A percentile compares a stretch with the other conserved stretches of the same genome.
phyloP scores from a whole-genome alignment of 2,888 invertebrate genomes.

The Nephrocerus scutellatus region DNA sequence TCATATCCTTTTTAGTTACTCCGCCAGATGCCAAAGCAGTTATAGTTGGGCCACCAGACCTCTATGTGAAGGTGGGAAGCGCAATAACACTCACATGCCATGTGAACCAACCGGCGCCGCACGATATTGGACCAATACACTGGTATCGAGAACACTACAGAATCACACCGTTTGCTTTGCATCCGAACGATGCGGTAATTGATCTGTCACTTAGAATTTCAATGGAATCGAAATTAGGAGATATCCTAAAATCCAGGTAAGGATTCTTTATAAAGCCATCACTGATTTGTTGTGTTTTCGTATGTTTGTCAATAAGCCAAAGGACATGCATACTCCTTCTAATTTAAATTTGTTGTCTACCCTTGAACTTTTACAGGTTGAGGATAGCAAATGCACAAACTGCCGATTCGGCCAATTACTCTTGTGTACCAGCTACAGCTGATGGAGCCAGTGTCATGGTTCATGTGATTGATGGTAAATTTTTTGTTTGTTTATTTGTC shows the following conservation, averaged over 20 bases:
- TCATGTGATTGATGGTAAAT: conserved; percentile 80
- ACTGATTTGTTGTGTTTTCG: not conserved
- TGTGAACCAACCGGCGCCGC: conserved; percentile 58
- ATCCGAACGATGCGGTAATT: conserved; percentile 44
- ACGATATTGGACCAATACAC: conserved; percentile 64
- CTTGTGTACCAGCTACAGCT: conserved; percentile 80
- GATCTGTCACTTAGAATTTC: conserved; percentile 43
- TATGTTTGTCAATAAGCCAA: too few species aligned
- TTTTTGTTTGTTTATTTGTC: conserved; percentile 2
- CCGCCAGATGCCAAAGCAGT: conserved; percentile 61
- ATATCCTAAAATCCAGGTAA: conserved; percentile 64
- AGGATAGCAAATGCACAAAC: conserved; percentile 67
- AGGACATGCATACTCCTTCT: too few species aligned
- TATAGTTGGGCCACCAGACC: conserved; percentile 60
- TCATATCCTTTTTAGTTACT: conserved; percentile 36
- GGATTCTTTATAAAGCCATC: conserved; percentile 8
- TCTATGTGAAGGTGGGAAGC: conserved; percentile 69
- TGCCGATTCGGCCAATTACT: conserved; percentile 80
- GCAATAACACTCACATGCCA: conserved; percentile 64
- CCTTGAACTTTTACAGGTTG: conserved; percentile 49
- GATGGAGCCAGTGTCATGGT: conserved; percentile 78
- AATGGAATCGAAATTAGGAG: conserved; percentile 48
- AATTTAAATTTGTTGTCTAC: not conserved
- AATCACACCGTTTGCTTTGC: conserved; percentile 43
- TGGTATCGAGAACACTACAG: conserved; percentile 58